phyloP scores from a whole-genome alignment of 2,797 vertebrate species.

The Mus spretus region DNA sequence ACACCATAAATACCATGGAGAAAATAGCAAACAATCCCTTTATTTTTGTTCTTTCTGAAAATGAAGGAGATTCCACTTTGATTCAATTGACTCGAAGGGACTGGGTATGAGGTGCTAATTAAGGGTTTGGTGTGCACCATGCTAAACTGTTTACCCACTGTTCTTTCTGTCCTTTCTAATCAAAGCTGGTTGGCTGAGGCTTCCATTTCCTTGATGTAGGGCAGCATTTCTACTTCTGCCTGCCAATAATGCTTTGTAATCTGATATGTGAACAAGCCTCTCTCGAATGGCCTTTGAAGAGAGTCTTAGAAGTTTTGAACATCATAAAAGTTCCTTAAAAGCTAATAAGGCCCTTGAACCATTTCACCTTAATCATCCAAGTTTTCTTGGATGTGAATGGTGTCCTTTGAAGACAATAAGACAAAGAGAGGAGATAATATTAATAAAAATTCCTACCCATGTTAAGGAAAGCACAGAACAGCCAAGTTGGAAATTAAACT shows the following conservation, averaged over 20 bases:
- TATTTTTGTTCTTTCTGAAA: slow-evolving; percentile 56
- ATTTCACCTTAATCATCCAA: slow-evolving; percentile 65
- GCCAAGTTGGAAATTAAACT: slow-evolving; percentile 20
- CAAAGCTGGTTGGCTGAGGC: not conserved
- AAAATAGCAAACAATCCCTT: not conserved
- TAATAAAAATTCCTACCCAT: not conserved
- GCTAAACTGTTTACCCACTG: slow-evolving; percentile 39
- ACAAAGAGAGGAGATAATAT: not conserved
- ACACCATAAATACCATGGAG: not conserved
- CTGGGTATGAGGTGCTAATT: slow-evolving; percentile 68
- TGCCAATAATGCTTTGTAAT: slow-evolving; percentile 70
- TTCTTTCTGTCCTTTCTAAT: slow-evolving; percentile 46
- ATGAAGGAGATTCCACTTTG: slow-evolving; percentile 19
- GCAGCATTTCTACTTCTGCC: slow-evolving; percentile 28
- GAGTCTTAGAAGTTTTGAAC: slow-evolving; percentile 70
- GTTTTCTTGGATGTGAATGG: slow-evolving; percentile 44
- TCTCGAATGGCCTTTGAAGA: slow-evolving; percentile 77
- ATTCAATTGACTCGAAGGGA: not conserved
- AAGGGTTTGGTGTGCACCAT: not conserved
- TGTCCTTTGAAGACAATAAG: slow-evolving; percentile 52
- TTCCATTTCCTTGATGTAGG: slow-evolving; percentile 23
- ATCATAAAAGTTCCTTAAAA: slow-evolving; percentile 57
- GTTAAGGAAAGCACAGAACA: not conserved
- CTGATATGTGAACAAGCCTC: slow-evolving; percentile 56
- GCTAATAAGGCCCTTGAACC: slow-evolving; percentile 64